phyloP scores from a whole-genome alignment of 2,888 invertebrate genomes.

The Baccha elongata region DNA sequence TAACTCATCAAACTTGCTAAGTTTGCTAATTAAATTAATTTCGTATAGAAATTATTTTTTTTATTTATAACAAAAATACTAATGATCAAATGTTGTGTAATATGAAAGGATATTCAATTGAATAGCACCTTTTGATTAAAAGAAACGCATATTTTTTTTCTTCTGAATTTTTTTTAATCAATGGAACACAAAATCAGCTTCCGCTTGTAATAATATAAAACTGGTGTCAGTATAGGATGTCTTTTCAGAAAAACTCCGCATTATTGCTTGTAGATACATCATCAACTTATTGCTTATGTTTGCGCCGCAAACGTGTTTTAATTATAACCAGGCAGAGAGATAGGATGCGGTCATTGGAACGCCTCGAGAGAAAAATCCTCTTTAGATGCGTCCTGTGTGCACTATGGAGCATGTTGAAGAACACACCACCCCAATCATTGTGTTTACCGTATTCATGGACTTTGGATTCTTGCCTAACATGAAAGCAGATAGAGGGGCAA shows the following conservation, averaged over 20 bases:
- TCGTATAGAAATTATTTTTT: no score
- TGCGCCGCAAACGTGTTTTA: slow-evolving; percentile 49
- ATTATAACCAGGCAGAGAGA: slow-evolving; percentile 49
- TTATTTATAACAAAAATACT: no score
- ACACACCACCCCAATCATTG: slow-evolving; percentile 34
- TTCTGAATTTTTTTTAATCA: slow-evolving; percentile 1
- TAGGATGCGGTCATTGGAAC: slow-evolving; percentile 40
- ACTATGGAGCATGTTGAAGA: slow-evolving; percentile 29
- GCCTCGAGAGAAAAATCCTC: slow-evolving; percentile 25
- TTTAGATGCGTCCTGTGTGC: slow-evolving; percentile 26
- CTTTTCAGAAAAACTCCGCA: slow-evolving; percentile 19
- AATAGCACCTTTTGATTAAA: not conserved
- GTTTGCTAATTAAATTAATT: no score
- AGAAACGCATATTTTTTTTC: not conserved
- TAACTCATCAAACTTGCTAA: no score
- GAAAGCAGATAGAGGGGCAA: slow-evolving; percentile 10
- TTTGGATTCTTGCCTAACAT: slow-evolving; percentile 44
- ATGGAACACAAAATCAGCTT: not conserved
- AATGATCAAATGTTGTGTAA: no score
- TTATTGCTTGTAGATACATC: slow-evolving; percentile 30
- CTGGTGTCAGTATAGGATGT: not conserved
- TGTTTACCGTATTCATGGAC: slow-evolving; percentile 48
- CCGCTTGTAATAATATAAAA: slow-evolving; percentile 2
- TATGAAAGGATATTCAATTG: not conserved
- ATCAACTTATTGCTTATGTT: slow-evolving; percentile 15